Percentiles rank a stretch among this genome's conserved stretches.
These are phyloP conservation scores for Aporophyla nigra DNA, from an alignment of 2,888 invertebrate genomes.

Conservation along the genomic window DNA sequence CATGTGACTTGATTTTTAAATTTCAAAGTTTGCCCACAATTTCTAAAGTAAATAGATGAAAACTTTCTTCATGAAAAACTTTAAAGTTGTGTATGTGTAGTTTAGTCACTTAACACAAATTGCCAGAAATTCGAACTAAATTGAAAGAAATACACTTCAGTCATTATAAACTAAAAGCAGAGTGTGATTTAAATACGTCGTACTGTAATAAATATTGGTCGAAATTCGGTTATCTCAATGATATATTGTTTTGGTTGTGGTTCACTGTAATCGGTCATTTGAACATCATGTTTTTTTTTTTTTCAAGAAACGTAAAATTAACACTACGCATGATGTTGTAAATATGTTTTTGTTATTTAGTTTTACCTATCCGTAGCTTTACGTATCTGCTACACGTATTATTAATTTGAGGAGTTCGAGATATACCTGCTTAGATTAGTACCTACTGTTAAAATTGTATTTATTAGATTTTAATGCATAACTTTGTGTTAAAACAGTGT, in stretches of 20 bases:
- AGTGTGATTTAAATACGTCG: background rate
- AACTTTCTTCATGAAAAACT: background rate
- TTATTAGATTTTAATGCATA: background rate
- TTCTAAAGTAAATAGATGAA: background rate
- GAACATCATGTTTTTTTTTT: conserved; percentile 28
- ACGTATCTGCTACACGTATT: background rate
- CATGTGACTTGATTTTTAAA: background rate
- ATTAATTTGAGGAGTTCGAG: background rate
- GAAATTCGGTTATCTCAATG: conserved; percentile 27
- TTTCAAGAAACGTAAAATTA: conserved; percentile 6
- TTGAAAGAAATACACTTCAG: background rate
- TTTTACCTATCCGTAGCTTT: background rate
- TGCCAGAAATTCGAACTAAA: background rate
- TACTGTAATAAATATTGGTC: background rate
- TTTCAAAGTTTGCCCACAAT: background rate
- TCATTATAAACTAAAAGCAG: background rate
- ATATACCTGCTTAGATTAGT: background rate
- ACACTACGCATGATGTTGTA: conserved; percentile 1
- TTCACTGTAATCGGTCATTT: conserved; percentile 30
- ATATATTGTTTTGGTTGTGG: conserved; percentile 3
- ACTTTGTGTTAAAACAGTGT: background rate
- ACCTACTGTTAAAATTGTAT: background rate
- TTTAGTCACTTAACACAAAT: background rate
- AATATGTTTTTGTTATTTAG: conserved; percentile 33
- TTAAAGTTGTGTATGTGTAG: background rate